A percentile compares a stretch with the other conserved stretches of the same genome.
phyloP scores from a whole-genome alignment of 2,113 vertebrate genomes.

The Eira barbara region DNA sequence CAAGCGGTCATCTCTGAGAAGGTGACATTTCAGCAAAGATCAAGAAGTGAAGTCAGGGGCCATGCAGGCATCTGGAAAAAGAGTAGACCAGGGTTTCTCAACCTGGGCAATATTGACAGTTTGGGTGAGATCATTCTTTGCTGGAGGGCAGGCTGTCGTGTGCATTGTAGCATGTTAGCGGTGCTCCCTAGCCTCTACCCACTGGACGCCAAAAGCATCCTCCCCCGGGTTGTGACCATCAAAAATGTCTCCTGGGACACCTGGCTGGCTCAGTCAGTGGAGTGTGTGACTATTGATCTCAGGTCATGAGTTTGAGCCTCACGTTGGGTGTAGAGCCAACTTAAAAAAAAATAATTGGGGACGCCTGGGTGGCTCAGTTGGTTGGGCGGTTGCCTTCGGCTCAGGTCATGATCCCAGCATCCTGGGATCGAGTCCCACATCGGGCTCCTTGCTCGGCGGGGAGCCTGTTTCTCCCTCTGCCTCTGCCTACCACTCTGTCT shows the following conservation, averaged over 20 bases:
- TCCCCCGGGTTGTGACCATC: not conserved
- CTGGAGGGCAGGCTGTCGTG: not conserved
- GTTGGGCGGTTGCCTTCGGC: too few species aligned
- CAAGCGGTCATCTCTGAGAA: not conserved
- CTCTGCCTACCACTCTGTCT: too few species aligned
- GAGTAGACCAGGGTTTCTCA: not conserved
- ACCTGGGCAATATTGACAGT: not conserved
- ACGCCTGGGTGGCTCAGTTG: too few species aligned
- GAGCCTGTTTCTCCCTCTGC: too few species aligned
- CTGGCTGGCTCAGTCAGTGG: not conserved
- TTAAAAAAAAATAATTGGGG: not conserved
- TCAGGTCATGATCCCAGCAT: too few species aligned
- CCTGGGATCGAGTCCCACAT: too few species aligned
- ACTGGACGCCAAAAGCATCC: not conserved
- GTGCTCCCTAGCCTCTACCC: not conserved
- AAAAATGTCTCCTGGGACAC: not conserved
- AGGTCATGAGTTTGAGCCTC: not conserved
- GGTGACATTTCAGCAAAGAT: not conserved
- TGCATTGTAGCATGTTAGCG: not conserved
- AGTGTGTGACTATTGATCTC: not conserved
- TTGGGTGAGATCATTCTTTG: not conserved
- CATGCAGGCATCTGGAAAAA: not conserved
- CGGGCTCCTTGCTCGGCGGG: too few species aligned
- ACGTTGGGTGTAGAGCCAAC: not conserved
- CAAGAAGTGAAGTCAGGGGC: too few species aligned